Evolutionary conservation across 2,888 invertebrate genomes (phyloP).

Genomic region (Pseudolycoriella hygida): DNA sequence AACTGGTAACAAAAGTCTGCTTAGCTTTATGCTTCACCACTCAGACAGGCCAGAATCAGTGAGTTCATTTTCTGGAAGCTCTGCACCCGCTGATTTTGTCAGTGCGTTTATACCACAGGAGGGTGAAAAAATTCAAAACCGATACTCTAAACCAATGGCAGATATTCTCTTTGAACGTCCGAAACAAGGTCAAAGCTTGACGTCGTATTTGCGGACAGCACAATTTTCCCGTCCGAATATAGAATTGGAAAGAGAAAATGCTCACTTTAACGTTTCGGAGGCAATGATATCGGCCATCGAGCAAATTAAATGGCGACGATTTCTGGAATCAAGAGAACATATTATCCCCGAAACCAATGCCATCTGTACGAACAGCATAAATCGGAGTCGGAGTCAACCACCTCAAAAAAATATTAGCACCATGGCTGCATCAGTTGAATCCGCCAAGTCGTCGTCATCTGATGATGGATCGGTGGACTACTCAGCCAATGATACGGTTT

Average conservation of each 20-base stretch:
- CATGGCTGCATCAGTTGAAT: neutral
- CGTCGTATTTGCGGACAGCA: constrained; percentile 52
- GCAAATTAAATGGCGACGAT: constrained; percentile 43
- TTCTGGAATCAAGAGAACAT: too few relatives aligned
- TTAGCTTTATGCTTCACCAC: too few relatives aligned
- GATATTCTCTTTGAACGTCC: constrained; percentile 35
- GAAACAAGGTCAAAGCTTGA: constrained; percentile 48
- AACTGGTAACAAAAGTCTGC: neutral
- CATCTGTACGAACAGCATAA: too few relatives aligned
- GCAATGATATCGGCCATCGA: constrained; percentile 71
- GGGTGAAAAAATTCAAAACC: constrained; percentile 21
- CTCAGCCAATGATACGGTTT: neutral
- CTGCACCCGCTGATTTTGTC: constrained; percentile 16
- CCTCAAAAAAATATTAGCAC: too few relatives aligned
- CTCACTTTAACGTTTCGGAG: constrained; percentile 70
- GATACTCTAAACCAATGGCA: constrained; percentile 25
- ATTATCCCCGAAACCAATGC: too few relatives aligned
- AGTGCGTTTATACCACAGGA: constrained; percentile 21
- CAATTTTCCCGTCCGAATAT: constrained; percentile 45
- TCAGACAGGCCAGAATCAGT: too few relatives aligned
- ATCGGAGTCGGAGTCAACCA: too few relatives aligned
- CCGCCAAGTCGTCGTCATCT: neutral
- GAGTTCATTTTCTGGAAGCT: neutral
- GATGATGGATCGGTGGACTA: neutral
- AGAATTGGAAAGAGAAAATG: constrained; percentile 68